Evolutionary conservation across 2,113 vertebrate genomes (phyloP).

Genomic region (Pachypanchax playfairii): DNA sequence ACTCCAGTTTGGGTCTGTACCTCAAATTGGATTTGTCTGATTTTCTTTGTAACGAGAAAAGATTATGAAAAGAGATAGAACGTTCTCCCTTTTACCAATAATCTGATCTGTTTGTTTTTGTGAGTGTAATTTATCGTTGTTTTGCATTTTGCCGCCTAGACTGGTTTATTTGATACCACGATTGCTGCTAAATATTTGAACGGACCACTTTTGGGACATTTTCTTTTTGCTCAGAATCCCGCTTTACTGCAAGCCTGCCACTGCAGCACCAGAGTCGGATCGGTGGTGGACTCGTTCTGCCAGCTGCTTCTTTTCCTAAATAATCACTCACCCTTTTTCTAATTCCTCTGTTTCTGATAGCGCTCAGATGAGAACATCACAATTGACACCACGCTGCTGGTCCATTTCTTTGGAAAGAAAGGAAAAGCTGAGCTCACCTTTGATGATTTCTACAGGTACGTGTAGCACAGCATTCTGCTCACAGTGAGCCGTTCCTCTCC

Average conservation of each 20-base stretch:
- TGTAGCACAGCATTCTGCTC: not conserved
- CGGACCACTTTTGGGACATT: conserved; percentile 31
- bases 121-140: not conserved
- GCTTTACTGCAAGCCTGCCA: conserved; percentile 56
- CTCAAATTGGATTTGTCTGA: not conserved
- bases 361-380: conserved; percentile 89
- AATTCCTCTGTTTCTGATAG: conserved; percentile 70
- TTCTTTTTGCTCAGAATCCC: conserved; percentile 35
- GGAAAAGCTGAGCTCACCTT: conserved; percentile 97
- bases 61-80: not conserved
- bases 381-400: conserved; percentile 92
- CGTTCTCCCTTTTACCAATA: too few species aligned
- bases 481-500: not conserved
- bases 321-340: conserved; percentile 25
- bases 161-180: conserved; percentile 39
- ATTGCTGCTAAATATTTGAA: conserved; percentile 36
- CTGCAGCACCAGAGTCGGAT: conserved; percentile 47
- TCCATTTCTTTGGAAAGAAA: conserved; percentile 98
- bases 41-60: not conserved
- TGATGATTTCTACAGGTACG: conserved; percentile 96
- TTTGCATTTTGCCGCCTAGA: conserved; percentile 45
- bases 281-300: conserved; percentile 32
- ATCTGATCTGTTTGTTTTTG: not conserved
- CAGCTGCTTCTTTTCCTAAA: conserved; percentile 34
- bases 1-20: not conserved